Evolutionary conservation across 2,797 vertebrate genomes (phyloP).

Genomic region (Pogoniulus pusillus): DNA sequence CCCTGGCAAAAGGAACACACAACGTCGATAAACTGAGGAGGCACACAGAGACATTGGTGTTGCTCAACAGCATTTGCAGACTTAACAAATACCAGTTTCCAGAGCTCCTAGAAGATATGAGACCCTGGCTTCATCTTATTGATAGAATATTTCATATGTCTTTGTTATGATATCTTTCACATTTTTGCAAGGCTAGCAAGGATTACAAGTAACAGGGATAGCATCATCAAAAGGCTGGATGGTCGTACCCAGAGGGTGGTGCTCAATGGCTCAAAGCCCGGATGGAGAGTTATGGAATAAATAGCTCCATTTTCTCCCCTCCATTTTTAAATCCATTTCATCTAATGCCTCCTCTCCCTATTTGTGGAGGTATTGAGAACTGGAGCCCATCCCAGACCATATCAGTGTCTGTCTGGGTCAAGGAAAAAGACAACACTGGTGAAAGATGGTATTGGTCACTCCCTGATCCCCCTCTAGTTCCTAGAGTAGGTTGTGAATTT

Average conservation of each 20-base stretch:
- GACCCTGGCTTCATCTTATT: neutral
- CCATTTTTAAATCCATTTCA: neutral
- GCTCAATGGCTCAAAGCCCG: too few relatives aligned
- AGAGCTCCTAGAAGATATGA: neutral
- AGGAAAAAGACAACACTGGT: neutral
- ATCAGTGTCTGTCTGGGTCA: neutral
- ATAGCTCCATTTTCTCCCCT: neutral
- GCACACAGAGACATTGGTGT: accelerated
- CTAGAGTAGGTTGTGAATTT: neutral
- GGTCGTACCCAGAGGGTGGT: too few relatives aligned
- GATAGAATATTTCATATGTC: neutral
- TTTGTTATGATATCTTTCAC: neutral
- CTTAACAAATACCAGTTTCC: neutral
- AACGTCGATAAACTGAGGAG: neutral
- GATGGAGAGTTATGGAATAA: neutral
- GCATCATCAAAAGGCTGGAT: neutral
- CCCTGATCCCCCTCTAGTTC: neutral
- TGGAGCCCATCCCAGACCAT: neutral
- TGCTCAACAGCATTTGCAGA: neutral
- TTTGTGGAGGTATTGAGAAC: neutral
- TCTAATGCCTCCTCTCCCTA: neutral
- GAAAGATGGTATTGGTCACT: neutral
- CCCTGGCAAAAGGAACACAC: neutral
- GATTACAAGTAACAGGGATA: neutral
- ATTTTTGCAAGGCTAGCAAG: neutral